Conservation (phyloP, 2,888 invertebrate species). For the Gibbula magus region DNA sequence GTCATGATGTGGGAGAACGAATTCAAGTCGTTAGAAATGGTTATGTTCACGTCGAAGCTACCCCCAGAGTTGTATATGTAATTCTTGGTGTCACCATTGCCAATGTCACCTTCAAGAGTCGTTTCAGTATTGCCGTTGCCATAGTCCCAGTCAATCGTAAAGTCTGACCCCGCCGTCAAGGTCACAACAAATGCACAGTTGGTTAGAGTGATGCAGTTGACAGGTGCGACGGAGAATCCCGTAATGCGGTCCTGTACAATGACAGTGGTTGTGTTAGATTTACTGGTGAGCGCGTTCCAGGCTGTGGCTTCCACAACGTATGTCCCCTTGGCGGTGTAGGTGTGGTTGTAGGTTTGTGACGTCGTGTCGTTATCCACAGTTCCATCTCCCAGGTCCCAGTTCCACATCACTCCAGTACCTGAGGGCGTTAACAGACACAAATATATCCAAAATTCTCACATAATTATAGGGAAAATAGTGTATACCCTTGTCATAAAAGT, state of each 20-base stretch:
- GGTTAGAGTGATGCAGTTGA: not conserved
- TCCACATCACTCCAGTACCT: conserved; percentile 65
- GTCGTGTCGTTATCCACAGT: conserved; percentile 29
- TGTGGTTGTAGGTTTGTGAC: conserved; percentile 35
- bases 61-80: conserved; percentile 49
- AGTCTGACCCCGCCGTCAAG: conserved; percentile 62
- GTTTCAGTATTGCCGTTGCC: conserved; percentile 43
- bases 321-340: conserved; percentile 48
- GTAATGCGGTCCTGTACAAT: conserved; percentile 56
- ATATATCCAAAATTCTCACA: too few species aligned
- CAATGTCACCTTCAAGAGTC: conserved; percentile 30
- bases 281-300: conserved; percentile 56
- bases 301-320: conserved; percentile 60
- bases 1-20: not conserved
- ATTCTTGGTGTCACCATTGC: conserved; percentile 14
- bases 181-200: conserved; percentile 32
- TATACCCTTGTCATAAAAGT: too few species aligned
- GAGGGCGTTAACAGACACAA: conserved; percentile 19
- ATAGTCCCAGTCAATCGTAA: conserved; percentile 56
- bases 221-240: conserved; percentile 42
- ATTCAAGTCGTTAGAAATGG: conserved; percentile 57
- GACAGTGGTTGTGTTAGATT: conserved; percentile 55
- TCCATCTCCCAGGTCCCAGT: conserved; percentile 70
- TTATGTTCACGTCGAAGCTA: conserved; percentile 42
- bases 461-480: too few species aligned